Evolutionary conservation across 1,140 invertebrate species (phyloP), one percentile per base, ranked within the genome.

Genomic region (Drosophila nigromelanica): DNA sequence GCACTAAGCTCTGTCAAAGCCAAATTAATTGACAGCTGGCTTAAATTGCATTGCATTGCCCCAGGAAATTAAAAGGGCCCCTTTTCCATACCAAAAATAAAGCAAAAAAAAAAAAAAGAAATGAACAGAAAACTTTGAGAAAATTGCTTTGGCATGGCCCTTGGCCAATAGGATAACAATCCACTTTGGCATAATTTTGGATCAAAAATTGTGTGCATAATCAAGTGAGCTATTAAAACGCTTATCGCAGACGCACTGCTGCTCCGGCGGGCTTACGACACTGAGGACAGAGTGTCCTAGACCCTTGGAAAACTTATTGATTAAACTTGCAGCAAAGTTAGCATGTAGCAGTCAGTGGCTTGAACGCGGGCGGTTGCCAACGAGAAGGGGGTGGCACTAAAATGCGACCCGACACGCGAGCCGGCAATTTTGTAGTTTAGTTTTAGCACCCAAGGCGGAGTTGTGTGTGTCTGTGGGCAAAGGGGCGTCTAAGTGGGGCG

Each of bases 391-490:
- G 21, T 21, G 27, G 47, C 54, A 78, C 55, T 67, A 76, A 78
- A 87, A 76, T 75, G 78, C 71, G 66, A 83, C 61, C 67, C 75
- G 83, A 89, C 82, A 87, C 82, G 82, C 82, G 83, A 87, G 83
- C 83, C 83, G 66, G 76, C 83, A 87, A 87, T 87, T 87, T 87
- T 82, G 78, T 77, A 86, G 82, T 86, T 86, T 87, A 82, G 82
- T 86, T 86, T 87, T 78, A 87, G 80, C 82, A 78, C 82, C 81
- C 71, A 78, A 87, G 81, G 78, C 81, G 75, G 62, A 68, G 60
- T 37, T 48, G 37, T 4, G 33, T 35, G 33, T 35, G 33, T 10
- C 6, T 8, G 42, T 35, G 35, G 59, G 21, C 24, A 40, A 35
- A 15, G 35, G 24, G 50, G 68, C 51, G 55, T 50, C 51, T 47